These are phyloP conservation scores for Bombus soroeensis DNA, from an alignment of 1,140 invertebrate genomes.

Conservation along the genomic window DNA sequence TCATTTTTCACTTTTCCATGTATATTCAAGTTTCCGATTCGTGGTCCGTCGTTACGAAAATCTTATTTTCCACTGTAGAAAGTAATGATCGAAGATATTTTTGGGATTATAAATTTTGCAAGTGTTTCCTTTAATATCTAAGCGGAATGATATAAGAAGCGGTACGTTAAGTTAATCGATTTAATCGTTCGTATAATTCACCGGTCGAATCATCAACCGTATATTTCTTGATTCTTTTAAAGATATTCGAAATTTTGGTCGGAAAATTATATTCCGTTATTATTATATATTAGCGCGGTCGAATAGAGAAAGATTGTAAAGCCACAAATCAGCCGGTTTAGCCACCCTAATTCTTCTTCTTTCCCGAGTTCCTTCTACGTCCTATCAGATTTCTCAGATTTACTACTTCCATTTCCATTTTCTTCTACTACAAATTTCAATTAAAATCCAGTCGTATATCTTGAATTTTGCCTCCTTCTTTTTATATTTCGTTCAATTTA, in stretches of 20 bases:
- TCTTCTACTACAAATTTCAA: neutral
- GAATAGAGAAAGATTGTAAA: neutral
- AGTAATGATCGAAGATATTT: neutral
- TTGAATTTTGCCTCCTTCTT: neutral
- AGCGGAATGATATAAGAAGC: too few relatives aligned
- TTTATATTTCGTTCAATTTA: neutral
- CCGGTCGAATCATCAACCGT: neutral
- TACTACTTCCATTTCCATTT: neutral
- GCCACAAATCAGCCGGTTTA: neutral
- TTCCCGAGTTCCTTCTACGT: neutral
- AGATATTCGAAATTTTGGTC: neutral
- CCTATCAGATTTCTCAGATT: neutral
- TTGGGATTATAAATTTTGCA: too few relatives aligned
- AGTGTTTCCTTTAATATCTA: too few relatives aligned
- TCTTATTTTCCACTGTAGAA: neutral
- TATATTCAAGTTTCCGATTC: neutral
- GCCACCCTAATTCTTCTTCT: neutral
- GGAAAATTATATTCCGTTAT: neutral
- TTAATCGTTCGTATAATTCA: neutral
- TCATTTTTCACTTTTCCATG: neutral
- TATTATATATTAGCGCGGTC: neutral
- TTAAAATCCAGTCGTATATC: neutral
- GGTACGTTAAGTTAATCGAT: too few relatives aligned
- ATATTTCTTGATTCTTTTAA: neutral
- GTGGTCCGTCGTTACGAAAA: neutral